phyloP scores from a whole-genome alignment of 2,888 invertebrate species.

The Pandemis heparana region DNA sequence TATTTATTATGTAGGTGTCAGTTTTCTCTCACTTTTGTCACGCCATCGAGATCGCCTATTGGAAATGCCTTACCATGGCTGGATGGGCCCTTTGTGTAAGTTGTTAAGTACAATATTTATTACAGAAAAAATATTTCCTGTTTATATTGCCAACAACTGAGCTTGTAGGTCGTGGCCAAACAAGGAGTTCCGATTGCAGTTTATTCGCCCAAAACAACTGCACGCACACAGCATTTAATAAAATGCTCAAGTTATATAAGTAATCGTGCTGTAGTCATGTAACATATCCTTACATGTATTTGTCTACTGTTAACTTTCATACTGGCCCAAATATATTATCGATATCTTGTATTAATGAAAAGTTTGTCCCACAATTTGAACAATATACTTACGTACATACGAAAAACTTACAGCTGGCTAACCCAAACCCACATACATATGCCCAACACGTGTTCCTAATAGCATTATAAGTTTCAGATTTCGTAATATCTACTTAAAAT shows the following conservation, averaged over 20 bases:
- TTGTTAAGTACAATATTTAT: slow-evolving; percentile 3
- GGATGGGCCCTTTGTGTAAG: neutral
- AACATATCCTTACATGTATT: neutral
- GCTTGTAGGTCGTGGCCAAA: slow-evolving; percentile 10
- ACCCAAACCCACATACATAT: slow-evolving; percentile 25
- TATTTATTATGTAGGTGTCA: slow-evolving; percentile 28
- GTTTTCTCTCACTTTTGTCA: slow-evolving; percentile 31
- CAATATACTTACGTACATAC: neutral
- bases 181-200: slow-evolving; percentile 39
- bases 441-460: slow-evolving; percentile 37
- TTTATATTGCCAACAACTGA: neutral
- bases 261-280: slow-evolving; percentile 10
- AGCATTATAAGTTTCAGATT: slow-evolving; percentile 40
- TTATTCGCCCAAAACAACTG: slow-evolving; percentile 8
- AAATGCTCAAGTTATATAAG: slow-evolving; percentile 4
- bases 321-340: neutral
- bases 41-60: slow-evolving; percentile 2
- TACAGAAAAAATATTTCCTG: slow-evolving; percentile 28
- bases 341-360: neutral
- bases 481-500: slow-evolving; percentile 40
- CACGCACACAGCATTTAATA: neutral
- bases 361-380: neutral
- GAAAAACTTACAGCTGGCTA: neutral
- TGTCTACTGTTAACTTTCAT: slow-evolving; percentile 8
- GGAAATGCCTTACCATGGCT: neutral